phyloP scores from a whole-genome alignment of 2,113 vertebrate species.

The Rostratula benghalensis region DNA sequence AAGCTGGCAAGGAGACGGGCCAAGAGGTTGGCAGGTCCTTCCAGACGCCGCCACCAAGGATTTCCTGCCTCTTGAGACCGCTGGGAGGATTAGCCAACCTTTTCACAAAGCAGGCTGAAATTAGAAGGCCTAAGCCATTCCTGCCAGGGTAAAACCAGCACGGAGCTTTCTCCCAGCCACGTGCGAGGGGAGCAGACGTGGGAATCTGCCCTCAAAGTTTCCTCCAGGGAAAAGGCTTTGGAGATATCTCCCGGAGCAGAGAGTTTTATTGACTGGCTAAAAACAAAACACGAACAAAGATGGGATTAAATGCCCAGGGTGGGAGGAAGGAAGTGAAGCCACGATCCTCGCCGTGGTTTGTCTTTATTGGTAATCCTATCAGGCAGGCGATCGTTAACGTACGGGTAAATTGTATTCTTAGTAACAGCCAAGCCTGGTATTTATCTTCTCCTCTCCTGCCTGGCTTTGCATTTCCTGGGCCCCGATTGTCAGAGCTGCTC shows the following conservation, averaged over 20 bases:
- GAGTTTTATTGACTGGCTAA: background rate
- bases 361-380: conserved; percentile 64
- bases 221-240: background rate
- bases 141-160: background rate
- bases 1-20: background rate
- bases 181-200: background rate
- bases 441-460: background rate
- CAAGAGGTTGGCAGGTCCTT: background rate
- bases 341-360: background rate
- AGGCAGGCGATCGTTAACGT: background rate
- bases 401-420: conserved; percentile 49
- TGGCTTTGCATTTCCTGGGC: background rate
- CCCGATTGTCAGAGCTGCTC: background rate
- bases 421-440: background rate
- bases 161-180: background rate
- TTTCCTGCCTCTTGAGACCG: background rate
- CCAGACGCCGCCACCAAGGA: background rate
- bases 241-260: background rate
- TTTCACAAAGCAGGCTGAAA: background rate
- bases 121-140: conserved; percentile 18
- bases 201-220: background rate
- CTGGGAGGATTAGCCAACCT: conserved; percentile 6
- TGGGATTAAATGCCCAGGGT: background rate
- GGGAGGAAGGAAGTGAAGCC: conserved; percentile 40
- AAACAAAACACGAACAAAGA: background rate